Percentiles rank a stretch among this genome's conserved stretches.
phyloP scores from a whole-genome alignment of 2,113 vertebrate species.

The Ptilonorhynchus violaceus region DNA sequence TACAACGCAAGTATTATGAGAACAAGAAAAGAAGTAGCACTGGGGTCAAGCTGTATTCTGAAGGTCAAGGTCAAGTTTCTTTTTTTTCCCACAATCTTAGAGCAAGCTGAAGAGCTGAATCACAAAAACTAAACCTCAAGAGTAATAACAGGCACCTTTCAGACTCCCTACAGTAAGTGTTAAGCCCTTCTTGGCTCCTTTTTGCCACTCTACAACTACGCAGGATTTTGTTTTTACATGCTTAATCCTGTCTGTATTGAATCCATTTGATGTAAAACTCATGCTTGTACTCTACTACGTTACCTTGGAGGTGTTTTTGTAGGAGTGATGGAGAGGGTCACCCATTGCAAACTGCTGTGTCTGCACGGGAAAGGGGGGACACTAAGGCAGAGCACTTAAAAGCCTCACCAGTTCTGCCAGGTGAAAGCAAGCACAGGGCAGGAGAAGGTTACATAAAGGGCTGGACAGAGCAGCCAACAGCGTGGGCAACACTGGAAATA shows the following conservation, averaged over 20 bases:
- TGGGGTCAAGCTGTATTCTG: not conserved
- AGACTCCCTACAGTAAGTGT: not conserved
- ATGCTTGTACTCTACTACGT: not conserved
- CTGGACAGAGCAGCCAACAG: not conserved
- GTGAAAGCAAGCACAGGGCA: not conserved
- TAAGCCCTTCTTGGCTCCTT: not conserved
- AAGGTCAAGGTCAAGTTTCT: slow-evolving; percentile 22
- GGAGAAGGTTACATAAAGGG: not conserved
- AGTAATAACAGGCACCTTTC: not conserved
- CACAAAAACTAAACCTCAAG: not conserved
- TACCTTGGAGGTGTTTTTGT: not conserved
- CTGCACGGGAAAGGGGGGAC: fast-evolving
- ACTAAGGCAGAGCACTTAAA: not conserved
- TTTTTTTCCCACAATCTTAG: not conserved
- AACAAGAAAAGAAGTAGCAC: not conserved
- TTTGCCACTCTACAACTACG: not conserved
- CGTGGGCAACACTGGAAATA: not conserved
- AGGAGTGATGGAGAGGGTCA: not conserved
- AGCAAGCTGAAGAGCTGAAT: not conserved
- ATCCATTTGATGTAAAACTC: not conserved
- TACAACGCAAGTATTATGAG: not conserved
- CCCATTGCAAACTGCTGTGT: not conserved
- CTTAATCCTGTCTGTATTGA: not conserved
- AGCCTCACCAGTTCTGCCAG: not conserved
- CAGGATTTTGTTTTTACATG: not conserved